Evolutionary conservation across 1,140 invertebrate genomes (phyloP).

Genomic region (Drosophila arawakana): DNA sequence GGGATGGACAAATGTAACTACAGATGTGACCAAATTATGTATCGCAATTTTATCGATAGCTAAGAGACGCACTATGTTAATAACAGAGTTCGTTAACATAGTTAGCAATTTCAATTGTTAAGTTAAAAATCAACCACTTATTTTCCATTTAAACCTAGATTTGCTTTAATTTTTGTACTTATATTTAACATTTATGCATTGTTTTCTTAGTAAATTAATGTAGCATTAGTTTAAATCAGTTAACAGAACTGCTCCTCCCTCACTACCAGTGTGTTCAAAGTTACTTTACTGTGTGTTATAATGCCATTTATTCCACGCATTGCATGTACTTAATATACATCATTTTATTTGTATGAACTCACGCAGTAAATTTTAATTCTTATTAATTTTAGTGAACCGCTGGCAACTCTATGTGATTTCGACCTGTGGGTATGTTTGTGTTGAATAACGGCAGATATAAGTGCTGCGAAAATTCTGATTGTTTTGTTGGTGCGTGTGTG

Average conservation of each 20-base stretch:
- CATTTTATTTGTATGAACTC: too few species aligned
- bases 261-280: too few species aligned
- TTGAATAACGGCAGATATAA: too few species aligned
- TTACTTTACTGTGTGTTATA: too few species aligned
- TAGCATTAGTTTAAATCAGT: not conserved
- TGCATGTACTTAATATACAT: too few species aligned
- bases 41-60: conserved; percentile 13
- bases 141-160: not conserved
- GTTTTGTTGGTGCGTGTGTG: too few species aligned
- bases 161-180: not conserved
- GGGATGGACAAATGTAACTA: conserved; percentile 28
- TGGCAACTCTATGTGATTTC: too few species aligned
- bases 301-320: too few species aligned
- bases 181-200: not conserved
- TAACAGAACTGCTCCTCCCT: conserved; percentile 36
- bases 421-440: too few species aligned
- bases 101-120: not conserved
- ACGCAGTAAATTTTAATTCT: too few species aligned
- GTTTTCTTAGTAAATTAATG: not conserved
- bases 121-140: not conserved
- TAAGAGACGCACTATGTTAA: not conserved
- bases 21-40: not conserved
- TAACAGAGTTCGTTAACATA: not conserved
- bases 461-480: too few species aligned
- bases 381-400: too few species aligned